Conservation (phyloP, 1,140 invertebrate genomes). For the Armadillidium nasatum region DNA sequence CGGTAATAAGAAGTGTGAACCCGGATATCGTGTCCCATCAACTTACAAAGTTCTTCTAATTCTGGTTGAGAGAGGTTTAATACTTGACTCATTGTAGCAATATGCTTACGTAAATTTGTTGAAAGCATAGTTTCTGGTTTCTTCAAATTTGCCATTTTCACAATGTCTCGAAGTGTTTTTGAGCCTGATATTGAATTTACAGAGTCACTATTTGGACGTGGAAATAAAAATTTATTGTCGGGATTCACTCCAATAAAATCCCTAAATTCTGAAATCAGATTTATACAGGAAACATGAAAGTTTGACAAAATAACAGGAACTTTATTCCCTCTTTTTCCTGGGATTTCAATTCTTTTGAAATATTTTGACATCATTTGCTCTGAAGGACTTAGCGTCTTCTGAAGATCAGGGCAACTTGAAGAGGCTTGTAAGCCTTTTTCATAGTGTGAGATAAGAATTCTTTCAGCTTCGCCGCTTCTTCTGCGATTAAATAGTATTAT, state of each 20-base stretch:
- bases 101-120: conserved; percentile 10
- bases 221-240: background rate
- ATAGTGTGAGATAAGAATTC: background rate
- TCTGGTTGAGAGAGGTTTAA: background rate
- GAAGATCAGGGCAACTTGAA: background rate
- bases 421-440: background rate
- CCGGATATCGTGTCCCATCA: conserved; percentile 3
- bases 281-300: background rate
- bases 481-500: conserved; percentile 1
- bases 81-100: conserved; percentile 11
- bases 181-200: background rate
- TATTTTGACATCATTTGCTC: background rate
- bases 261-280: background rate
- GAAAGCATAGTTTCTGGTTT: conserved; percentile 11
- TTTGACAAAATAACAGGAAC: conserved; percentile 10
- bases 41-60: background rate
- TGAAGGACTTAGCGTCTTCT: background rate
- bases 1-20: background rate
- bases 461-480: conserved; percentile 9
- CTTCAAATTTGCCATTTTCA: background rate
- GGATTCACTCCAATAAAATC: background rate
- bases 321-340: background rate
- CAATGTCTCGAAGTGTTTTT: background rate
- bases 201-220: background rate
- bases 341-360: background rate